Evolutionary conservation across 2,888 invertebrate species (phyloP).

Genomic region (Ophion slaviceki): DNA sequence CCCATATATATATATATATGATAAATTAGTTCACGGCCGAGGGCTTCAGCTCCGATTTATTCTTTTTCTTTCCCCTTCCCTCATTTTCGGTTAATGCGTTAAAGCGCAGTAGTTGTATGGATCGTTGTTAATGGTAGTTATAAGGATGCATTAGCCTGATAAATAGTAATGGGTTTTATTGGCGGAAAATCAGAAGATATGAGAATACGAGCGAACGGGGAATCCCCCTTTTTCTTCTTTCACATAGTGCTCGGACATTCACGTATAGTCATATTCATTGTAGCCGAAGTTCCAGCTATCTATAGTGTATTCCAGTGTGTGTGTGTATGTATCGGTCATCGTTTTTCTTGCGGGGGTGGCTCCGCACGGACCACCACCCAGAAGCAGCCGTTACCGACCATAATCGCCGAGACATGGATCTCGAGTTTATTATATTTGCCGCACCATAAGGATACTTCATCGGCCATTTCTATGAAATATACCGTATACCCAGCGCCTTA

Average conservation of each 20-base stretch:
- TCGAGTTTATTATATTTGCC: conserved; percentile 83
- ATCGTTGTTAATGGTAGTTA: conserved; percentile 83
- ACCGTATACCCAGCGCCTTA: conserved; percentile 42
- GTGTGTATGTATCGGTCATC: conserved; percentile 38
- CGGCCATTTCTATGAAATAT: conserved; percentile 77
- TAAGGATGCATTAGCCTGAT: conserved; percentile 83
- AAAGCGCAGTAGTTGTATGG: conserved; percentile 74
- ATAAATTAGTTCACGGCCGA: conserved; percentile 46
- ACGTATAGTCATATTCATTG: conserved; percentile 29
- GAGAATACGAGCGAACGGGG: conserved; percentile 72
- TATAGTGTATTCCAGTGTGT: neutral
- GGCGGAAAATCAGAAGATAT: conserved; percentile 84
- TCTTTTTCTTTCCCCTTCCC: neutral
- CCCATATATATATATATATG: conserved; percentile 19
- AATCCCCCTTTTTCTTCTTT: conserved; percentile 70
- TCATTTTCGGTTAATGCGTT: conserved; percentile 74
- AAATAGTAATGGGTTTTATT: conserved; percentile 84
- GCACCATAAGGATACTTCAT: conserved; percentile 82
- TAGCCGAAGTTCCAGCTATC: neutral
- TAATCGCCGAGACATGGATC: conserved; percentile 82
- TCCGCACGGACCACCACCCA: conserved; percentile 70
- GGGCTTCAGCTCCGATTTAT: conserved; percentile 38
- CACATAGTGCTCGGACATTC: conserved; percentile 11
- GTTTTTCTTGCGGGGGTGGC: conserved; percentile 68
- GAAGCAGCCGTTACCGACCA: conserved; percentile 72